These are phyloP conservation scores for Silurus asotus DNA, from an alignment of 2,113 vertebrate genomes.

Conservation along the genomic window DNA sequence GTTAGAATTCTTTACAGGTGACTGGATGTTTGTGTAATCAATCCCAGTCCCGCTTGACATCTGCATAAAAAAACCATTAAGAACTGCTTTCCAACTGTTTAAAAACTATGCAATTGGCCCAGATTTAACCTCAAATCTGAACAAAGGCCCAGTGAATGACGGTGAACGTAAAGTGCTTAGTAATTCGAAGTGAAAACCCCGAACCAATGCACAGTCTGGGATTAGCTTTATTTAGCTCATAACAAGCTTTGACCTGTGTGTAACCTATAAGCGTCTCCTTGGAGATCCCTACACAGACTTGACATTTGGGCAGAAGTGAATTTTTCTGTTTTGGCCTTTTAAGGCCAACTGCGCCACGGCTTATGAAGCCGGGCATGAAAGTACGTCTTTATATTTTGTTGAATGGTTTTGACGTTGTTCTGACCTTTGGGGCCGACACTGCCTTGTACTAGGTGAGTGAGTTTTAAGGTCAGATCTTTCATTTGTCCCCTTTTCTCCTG, in stretches of 20 bases:
- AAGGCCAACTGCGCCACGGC: constrained; percentile 17
- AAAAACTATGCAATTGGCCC: background rate
- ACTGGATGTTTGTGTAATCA: background rate
- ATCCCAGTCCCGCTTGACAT: background rate
- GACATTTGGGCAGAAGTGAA: constrained; percentile 40
- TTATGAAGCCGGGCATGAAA: constrained; percentile 15
- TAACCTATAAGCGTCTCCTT: constrained; percentile 20
- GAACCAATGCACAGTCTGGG: background rate
- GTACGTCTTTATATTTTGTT: constrained; percentile 38
- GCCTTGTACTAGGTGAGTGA: constrained; percentile 22
- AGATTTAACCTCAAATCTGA: background rate
- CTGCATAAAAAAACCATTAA: background rate
- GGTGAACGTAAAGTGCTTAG: background rate
- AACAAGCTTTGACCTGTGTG: constrained; percentile 18
- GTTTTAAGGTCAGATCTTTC: constrained; percentile 45
- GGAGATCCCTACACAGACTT: constrained; percentile 30
- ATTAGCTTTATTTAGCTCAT: constrained; percentile 12
- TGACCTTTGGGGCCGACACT: constrained; percentile 24
- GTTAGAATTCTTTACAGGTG: background rate
- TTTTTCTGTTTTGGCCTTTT: constrained; percentile 38
- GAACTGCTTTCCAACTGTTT: background rate
- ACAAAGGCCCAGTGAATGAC: background rate
- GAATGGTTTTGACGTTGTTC: background rate
- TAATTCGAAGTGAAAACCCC: background rate
- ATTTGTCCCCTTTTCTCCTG: background rate